phyloP scores from a whole-genome alignment of 92 coral and sea anemone species.

The Galaxea fascicularis region DNA sequence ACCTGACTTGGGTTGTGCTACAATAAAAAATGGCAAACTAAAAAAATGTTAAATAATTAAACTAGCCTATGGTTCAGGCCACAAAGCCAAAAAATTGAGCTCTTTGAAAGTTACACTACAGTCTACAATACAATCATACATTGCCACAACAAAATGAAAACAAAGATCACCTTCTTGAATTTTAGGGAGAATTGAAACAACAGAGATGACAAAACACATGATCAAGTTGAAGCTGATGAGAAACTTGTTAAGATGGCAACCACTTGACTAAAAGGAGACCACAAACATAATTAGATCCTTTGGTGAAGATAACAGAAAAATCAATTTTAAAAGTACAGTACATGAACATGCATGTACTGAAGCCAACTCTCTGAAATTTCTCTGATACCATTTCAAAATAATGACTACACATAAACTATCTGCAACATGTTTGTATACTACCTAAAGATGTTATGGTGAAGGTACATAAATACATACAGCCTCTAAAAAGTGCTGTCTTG shows the following conservation, averaged over 20 bases:
- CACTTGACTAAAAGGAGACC: conserved; percentile 73
- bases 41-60: neutral
- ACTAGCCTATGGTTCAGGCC: neutral
- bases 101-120: no score
- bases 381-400: no score
- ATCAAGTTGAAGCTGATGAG: conserved; percentile 92
- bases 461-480: no score
- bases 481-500: no score
- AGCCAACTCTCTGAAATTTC: neutral
- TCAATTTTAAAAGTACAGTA: no score
- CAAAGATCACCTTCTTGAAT: conserved; percentile 85
- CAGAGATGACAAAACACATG: conserved; percentile 78
- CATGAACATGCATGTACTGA: no score
- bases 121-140: no score
- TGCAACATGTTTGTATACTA: no score
- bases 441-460: no score
- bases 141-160: neutral
- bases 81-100: neutral
- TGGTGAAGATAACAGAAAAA: neutral
- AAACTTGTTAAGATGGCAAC: conserved; percentile 94
- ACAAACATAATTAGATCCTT: neutral
- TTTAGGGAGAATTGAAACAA: conserved; percentile 90
- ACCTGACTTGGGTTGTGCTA: conserved; percentile 80
- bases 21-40: neutral
- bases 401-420: no score